These are phyloP conservation scores for Himalopsyche japonica DNA, from an alignment of 2,888 invertebrate species.

Conservation along the genomic window DNA sequence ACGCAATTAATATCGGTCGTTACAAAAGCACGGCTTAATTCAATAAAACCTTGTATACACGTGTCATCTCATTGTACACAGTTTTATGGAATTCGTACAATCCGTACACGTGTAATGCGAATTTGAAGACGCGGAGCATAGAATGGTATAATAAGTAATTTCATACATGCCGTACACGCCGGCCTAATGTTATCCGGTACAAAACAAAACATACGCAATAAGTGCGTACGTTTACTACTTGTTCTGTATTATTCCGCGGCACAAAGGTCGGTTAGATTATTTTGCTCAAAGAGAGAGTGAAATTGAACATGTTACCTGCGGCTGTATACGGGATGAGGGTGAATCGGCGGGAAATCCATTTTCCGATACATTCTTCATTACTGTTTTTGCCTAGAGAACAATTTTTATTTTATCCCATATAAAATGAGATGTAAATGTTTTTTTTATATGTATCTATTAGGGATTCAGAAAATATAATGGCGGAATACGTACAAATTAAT, in stretches of 20 bases:
- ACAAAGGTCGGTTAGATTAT: constrained; percentile 31
- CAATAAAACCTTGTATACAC: not conserved
- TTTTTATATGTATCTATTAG: not conserved
- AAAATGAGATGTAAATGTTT: not conserved
- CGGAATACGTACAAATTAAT: no score
- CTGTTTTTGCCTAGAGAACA: not conserved
- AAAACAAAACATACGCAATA: not conserved
- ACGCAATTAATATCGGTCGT: not conserved
- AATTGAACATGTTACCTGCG: constrained; percentile 32
- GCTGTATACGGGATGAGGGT: not conserved
- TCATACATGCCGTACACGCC: not conserved
- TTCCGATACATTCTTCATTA: not conserved
- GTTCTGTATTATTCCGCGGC: constrained; percentile 12
- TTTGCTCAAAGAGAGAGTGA: constrained; percentile 12
- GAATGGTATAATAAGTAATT: not conserved
- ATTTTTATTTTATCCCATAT: not conserved
- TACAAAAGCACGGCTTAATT: not conserved
- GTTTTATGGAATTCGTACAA: not conserved
- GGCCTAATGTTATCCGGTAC: constrained; percentile 13
- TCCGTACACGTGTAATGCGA: not conserved
- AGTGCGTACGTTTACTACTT: not conserved
- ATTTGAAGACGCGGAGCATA: constrained; percentile 8
- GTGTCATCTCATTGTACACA: not conserved
- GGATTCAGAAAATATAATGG: not conserved
- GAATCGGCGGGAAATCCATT: not conserved